Base-by-base conservation (phyloP, 2,888 invertebrate species). In the Heliconius charithonia region DNA sequence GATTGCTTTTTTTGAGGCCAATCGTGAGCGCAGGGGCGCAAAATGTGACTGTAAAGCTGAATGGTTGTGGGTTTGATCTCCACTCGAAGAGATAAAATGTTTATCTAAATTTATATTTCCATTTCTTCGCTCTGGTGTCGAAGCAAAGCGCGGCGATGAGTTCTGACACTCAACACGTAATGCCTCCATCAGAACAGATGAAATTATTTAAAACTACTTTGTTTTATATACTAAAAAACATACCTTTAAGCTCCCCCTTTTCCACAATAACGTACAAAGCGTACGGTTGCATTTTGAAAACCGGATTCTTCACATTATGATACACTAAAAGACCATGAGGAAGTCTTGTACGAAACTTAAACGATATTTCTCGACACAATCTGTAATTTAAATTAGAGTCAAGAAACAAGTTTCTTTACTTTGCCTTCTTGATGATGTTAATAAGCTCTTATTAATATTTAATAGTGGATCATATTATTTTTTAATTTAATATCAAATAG, bases 191-290 rank as follows among this genome's bases (percentile, higher is more conserved):
- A n/a, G n/a, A n/a, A n/a, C n/a, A n/a, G n/a, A n/a, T n/a, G n/a
- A n/a, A n/a, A n/a, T n/a, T n/a, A n/a, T n/a, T n/a, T n/a, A n/a
- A n/a, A n/a, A n/a, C n/a, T n/a, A n/a, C n/a, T n/a, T n/a, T n/a
- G n/a, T n/a, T n/a, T 12, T 62, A 27, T 56, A 32, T 16, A 76
- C 9, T 29, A 22, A 29, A 56, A n/a, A 76, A 45, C 45, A 76
- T 82, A 95, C 95, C 95, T 95, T 98, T 98, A 27, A 98, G 93
- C 92, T 98, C 98, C 27, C 98, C 98, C 89, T 98, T 98, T 89
- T 98, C 98, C 32, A 98, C 97, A 87, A 98, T 98, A 62, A 98
- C 97, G 89, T 98, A 98, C 29, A 98, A 94, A 71, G 98, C 98
- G 87, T 98, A 98, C 0, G 98, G 98, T 85, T 98, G 97, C 89